Percentiles rank a stretch among this genome's conserved stretches.
Conservation (phyloP, 2,888 invertebrate species). For the Dryocosmus kuriphilus region DNA sequence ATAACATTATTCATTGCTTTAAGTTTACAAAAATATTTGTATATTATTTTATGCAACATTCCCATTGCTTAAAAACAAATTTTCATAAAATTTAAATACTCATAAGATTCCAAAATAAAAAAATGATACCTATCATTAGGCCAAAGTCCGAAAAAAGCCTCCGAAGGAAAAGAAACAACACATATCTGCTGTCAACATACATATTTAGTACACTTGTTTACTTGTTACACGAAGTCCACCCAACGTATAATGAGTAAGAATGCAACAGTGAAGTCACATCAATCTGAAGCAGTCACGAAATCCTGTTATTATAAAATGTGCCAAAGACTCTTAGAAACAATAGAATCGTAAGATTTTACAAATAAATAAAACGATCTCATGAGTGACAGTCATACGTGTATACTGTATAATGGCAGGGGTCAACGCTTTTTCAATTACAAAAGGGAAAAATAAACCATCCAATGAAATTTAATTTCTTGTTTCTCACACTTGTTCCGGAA, state of each 20-base stretch:
- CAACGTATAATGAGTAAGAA: slow-evolving; percentile 6
- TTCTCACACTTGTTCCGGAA: neutral
- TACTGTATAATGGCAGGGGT: neutral
- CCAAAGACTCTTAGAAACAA: slow-evolving; percentile 47
- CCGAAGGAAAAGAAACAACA: neutral
- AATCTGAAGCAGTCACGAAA: slow-evolving; percentile 60
- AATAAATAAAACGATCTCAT: slow-evolving; percentile 6
- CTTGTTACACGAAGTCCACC: slow-evolving; percentile 1
- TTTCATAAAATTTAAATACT: too few species aligned
- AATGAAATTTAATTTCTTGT: neutral
- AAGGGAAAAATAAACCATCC: neutral
- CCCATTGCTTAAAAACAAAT: too few species aligned
- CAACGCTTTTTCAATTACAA: neutral
- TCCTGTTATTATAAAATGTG: slow-evolving; percentile 59
- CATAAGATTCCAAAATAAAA: neutral
- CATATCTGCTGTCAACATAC: slow-evolving; percentile 14
- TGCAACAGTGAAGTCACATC: slow-evolving; percentile 5
- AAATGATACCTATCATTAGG: neutral
- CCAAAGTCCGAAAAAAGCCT: neutral
- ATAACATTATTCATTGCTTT: too few species aligned
- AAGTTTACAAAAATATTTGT: too few species aligned
- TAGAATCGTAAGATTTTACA: neutral
- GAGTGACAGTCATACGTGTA: neutral
- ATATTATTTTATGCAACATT: too few species aligned
- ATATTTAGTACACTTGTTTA: slow-evolving; percentile 35